phyloP scores from a whole-genome alignment of 2,888 invertebrate species.

The Drosophila kuntzei region DNA sequence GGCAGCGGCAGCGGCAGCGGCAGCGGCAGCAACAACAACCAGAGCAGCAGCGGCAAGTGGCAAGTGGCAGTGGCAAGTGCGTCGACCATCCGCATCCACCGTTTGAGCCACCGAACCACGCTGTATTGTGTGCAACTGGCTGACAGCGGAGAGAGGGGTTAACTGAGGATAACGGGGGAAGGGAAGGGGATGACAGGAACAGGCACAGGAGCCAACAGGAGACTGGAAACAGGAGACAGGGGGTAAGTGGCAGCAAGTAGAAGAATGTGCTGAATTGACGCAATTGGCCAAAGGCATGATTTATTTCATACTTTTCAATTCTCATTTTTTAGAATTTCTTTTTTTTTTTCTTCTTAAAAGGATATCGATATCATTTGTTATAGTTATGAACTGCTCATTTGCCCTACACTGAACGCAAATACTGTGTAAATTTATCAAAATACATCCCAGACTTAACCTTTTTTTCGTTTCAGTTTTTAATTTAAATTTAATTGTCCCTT shows the following conservation, averaged over 20 bases:
- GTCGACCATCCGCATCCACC: constrained; percentile 45
- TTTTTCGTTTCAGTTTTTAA: too few species aligned
- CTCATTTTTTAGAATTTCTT: constrained; percentile 13
- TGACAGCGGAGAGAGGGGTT: not conserved
- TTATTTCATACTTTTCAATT: constrained; percentile 75
- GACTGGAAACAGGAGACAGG: not conserved
- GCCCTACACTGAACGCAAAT: constrained; percentile 10
- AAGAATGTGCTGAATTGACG: constrained; percentile 81
- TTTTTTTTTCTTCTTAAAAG: constrained; percentile 16
- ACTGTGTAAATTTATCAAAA: not conserved
- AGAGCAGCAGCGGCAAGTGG: constrained; percentile 1
- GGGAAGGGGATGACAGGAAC: not conserved
- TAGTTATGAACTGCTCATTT: constrained; percentile 43
- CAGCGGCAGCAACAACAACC: constrained; percentile 35
- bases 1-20: constrained; percentile 45
- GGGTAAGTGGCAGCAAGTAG: constrained; percentile 29
- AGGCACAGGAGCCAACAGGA: not conserved
- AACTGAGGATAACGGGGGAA: not conserved
- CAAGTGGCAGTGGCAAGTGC: constrained; percentile 57
- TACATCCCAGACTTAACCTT: too few species aligned
- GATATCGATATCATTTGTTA: constrained; percentile 51
- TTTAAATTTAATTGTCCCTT: too few species aligned
- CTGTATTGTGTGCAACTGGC: constrained; percentile 30
- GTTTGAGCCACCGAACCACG: constrained; percentile 28
- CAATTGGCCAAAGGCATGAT: constrained; percentile 84